These are phyloP conservation scores for Dicerorhinus sumatrensis DNA, from an alignment of 2,113 vertebrate species.

Conservation along the genomic window DNA sequence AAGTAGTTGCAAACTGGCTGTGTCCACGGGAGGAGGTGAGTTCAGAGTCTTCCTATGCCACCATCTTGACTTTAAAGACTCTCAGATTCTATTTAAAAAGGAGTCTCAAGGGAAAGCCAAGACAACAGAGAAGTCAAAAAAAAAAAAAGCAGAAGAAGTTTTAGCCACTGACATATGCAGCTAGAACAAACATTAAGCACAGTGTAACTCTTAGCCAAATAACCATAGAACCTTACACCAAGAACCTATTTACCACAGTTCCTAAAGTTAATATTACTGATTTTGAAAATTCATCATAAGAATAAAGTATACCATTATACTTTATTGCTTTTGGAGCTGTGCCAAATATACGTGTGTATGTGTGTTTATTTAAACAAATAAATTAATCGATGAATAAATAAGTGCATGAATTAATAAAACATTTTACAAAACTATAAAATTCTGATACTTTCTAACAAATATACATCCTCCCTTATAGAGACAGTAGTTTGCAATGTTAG, in stretches of 20 bases:
- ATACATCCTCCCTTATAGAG: background rate
- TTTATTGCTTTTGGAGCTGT: too few relatives aligned
- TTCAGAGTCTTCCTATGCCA: too few relatives aligned
- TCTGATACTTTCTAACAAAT: background rate
- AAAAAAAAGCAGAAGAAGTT: background rate
- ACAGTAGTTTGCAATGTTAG: background rate
- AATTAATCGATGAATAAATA: background rate
- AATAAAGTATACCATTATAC: background rate
- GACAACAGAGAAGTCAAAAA: background rate
- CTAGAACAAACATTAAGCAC: background rate
- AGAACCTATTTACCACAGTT: background rate
- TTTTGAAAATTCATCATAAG: background rate
- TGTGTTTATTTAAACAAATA: background rate
- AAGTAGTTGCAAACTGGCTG: too few relatives aligned
- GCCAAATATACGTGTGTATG: background rate
- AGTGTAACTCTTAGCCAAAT: background rate
- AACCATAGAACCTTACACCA: background rate
- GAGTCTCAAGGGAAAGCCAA: background rate
- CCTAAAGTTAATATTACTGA: background rate
- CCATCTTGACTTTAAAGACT: too few relatives aligned
- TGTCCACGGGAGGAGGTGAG: too few relatives aligned
- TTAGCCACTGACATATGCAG: too few relatives aligned
- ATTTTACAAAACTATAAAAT: background rate
- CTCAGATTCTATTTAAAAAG: background rate
- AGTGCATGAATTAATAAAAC: background rate